Evolutionary conservation across 2,797 vertebrate genomes (phyloP), one percentile per base, ranked within the genome.

Genomic region (Xenentodon cancila): DNA sequence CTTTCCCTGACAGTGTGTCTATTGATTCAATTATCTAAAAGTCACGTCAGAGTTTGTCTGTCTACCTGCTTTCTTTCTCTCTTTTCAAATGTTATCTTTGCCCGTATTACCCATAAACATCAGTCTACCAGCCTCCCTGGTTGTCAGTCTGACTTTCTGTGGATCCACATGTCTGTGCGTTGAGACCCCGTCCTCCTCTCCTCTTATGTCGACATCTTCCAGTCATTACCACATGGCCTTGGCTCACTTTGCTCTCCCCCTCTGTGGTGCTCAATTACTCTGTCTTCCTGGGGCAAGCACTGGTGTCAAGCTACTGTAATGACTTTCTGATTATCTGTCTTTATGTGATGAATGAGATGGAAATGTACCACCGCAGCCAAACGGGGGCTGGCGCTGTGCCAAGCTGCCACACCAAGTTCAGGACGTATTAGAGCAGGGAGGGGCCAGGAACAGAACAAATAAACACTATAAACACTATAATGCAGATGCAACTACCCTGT

Each of bases 261-360:
- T 96, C 93, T 87, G 92, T 88, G 89, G 93, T 94, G 94, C 95
- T 98, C 96, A 98, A 97, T 98, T 98, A 97, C 84, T 90, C 93
- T 92, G 91, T 95, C 95, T 96, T 98, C 94, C 92, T 84, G 85
- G 91, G 93, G 92, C 91, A 91, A 92, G 92, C 90, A 93, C 93
- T 92, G 92, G 92, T 96, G 95, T 94, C 94, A 96, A 92, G 94
- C 93, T 95, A 95, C 94, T 94, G 94, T 98, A 98, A 98, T 96
- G 96, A 96, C 96, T 97, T 98, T 96, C 95, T 98, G 96, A 98
- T 98, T 97, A 98, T 97, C 95, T 96, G 96, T 96, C 95, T 96
- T 96, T 95, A 96, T 93, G 94, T 97, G 97, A 97, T 98, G 95
- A 97, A 97, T 96, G 96, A 97, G 96, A 97, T 96, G 95, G 97